A percentile compares a stretch with the other conserved stretches of the same genome.
These are phyloP conservation scores for Ylistrum balloti DNA, from an alignment of 1,140 invertebrate species.

Conservation along the genomic window DNA sequence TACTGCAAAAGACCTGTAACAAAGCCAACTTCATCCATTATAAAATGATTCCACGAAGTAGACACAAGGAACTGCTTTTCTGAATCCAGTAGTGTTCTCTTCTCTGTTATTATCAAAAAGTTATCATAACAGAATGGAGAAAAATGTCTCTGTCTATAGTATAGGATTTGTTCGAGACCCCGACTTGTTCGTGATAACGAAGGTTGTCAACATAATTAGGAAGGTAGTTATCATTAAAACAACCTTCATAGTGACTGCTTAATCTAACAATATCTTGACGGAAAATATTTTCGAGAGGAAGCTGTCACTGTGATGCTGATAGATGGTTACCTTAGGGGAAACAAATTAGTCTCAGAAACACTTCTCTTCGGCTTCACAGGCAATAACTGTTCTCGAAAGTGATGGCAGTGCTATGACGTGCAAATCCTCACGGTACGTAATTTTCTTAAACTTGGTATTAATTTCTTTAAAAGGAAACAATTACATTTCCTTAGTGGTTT, in stretches of 20 bases:
- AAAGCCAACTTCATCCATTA: no score
- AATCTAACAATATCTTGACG: neutral
- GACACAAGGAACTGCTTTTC: no score
- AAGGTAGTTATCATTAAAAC: neutral
- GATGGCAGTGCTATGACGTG: neutral
- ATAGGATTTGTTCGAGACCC: neutral
- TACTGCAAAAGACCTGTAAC: no score
- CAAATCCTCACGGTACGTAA: conserved; percentile 7
- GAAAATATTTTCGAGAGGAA: neutral
- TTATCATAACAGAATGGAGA: no score
- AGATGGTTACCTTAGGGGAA: conserved; percentile 15
- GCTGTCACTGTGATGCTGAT: neutral
- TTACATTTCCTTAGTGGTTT: conserved; percentile 22
- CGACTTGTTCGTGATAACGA: neutral
- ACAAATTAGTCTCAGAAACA: neutral
- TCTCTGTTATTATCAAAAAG: no score
- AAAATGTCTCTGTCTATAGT: no score
- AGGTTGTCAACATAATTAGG: neutral
- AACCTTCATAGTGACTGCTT: neutral
- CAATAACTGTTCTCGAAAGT: neutral
- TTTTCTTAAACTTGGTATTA: conserved; percentile 30
- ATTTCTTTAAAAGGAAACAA: conserved; percentile 36
- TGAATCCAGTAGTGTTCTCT: no score
- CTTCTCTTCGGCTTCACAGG: neutral
- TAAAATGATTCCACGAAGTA: no score